Base-by-base conservation (phyloP, 2,797 vertebrate genomes). In the Nothura maculosa region DNA sequence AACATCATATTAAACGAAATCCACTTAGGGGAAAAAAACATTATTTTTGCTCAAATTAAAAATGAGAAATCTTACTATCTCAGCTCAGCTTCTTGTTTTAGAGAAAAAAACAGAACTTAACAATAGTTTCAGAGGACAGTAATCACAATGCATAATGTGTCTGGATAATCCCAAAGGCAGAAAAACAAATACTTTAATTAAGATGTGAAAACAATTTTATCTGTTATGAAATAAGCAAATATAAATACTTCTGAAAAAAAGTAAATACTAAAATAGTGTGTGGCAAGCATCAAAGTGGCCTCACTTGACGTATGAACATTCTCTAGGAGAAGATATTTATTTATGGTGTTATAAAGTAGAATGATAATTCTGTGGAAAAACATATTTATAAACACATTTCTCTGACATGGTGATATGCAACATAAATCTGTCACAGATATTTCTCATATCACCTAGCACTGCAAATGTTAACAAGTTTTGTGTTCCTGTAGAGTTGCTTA, bases 11-110 rank as follows among this genome's bases (percentile, higher is more conserved):
- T 74, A 68, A 57, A 89, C 19, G 3, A 73, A 60, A 80, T 69
- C 42, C 91, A 38, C 14, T 62, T 79, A 27, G 5, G 14, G 16
- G 60, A 60, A 75, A 61, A 60, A 40, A 38, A 43, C 1, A 10
- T 63, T 81, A 52, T 63, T 94, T 92, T 91, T 94, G 3, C 9
- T 83, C 81, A 58, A 73, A 87, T 60, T 74, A 80, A 72, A 72
- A 69, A 57, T 9, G 2, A 3, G 6, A 70, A 27, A 45, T 87
- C 72, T 76, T 92, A 45, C 83, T 73, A 34, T 82, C 32, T 92
- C 24, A 82, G 21, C 32, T 92, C 24, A 82, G 21, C 3, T 62
- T 90, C 85, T 55, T 75, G 10, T 4, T 94, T 81, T 88, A 76
- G 40, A 85, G 90, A 82, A 70, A 3, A 11, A 87, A 83, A 77